These are phyloP conservation scores for Zonitis immaculata DNA, from an alignment of 2,888 invertebrate species.

Conservation along the genomic window DNA sequence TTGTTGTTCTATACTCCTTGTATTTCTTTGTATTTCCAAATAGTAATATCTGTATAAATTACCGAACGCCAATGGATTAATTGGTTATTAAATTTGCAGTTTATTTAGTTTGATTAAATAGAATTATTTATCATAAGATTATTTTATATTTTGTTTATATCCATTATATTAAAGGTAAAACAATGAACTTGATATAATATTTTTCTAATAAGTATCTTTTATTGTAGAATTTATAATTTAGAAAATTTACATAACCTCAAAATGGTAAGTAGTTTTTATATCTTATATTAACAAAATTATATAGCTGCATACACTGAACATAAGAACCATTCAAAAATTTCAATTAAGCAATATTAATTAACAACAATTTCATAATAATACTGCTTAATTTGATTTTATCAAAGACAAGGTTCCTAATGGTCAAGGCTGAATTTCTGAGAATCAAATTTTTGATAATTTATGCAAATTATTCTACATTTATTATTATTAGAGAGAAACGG, in stretches of 20 bases:
- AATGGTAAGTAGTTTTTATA: conserved; percentile 7
- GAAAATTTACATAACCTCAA: background rate
- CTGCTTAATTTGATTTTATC: too few species aligned
- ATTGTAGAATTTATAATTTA: background rate
- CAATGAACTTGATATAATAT: background rate
- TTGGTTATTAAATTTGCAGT: background rate
- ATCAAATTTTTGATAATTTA: too few species aligned
- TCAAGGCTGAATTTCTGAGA: too few species aligned
- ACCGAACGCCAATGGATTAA: background rate
- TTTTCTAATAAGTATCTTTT: background rate
- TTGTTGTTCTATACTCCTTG: background rate
- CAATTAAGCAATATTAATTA: too few species aligned
- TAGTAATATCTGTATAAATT: background rate
- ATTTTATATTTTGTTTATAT: background rate
- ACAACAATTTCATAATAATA: too few species aligned
- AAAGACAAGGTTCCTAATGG: too few species aligned
- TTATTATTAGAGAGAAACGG: too few species aligned
- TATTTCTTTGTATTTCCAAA: background rate
- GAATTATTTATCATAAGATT: background rate
- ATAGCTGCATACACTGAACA: too few species aligned
- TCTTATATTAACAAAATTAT: too few species aligned
- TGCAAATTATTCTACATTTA: too few species aligned
- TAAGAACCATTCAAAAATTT: too few species aligned
- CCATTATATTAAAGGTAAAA: background rate
- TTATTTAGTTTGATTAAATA: background rate